Conservation (phyloP, 2,113 vertebrate genomes). For the Formicarius rufipectus region DNA sequence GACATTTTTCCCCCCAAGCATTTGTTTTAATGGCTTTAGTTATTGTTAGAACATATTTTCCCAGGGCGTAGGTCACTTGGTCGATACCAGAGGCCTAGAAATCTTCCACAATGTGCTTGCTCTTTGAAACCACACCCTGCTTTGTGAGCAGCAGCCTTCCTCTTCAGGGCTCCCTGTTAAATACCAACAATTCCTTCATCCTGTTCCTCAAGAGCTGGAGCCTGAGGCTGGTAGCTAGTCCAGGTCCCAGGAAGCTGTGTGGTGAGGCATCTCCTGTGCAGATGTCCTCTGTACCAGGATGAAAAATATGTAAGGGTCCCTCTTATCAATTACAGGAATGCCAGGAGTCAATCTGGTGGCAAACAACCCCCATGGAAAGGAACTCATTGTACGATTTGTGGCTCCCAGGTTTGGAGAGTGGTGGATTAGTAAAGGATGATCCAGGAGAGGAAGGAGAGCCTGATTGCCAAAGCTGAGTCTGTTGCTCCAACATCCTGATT, state of each 20-base stretch:
- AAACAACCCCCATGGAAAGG: neutral
- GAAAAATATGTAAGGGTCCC: neutral
- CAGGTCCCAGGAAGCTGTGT: neutral
- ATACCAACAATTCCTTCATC: neutral
- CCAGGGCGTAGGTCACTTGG: neutral
- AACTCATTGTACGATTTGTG: neutral
- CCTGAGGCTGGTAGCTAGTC: neutral
- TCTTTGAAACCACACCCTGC: conserved; percentile 21
- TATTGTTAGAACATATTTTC: conserved; percentile 20
- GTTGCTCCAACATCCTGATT: neutral
- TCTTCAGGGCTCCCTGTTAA: neutral
- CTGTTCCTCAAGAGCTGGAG: neutral
- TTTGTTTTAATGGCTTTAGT: conserved; percentile 23
- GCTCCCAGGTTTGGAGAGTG: neutral
- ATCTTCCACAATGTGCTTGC: neutral
- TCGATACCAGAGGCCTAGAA: neutral
- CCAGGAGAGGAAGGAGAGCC: neutral
- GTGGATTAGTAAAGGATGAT: neutral
- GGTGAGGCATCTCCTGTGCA: neutral
- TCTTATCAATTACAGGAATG: fast-evolving
- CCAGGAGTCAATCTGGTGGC: neutral
- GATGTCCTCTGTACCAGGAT: neutral
- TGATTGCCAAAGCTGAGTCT: neutral
- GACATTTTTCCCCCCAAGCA: neutral
- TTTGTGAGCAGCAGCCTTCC: neutral